These are phyloP conservation scores for Arizona elegans DNA, from an alignment of 2,113 vertebrate species.

Conservation along the genomic window DNA sequence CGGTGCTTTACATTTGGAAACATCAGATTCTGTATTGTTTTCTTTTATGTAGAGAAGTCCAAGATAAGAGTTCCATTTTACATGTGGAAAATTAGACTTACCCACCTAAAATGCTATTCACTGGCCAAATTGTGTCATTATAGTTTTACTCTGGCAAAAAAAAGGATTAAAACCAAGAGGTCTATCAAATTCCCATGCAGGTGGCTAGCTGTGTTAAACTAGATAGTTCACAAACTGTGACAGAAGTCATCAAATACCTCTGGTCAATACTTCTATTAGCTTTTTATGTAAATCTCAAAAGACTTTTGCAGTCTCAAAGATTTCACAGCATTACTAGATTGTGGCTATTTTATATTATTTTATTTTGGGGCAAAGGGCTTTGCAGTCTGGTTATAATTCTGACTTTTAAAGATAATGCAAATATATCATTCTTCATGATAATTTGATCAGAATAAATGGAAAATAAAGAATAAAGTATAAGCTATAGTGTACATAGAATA, in stretches of 20 bases:
- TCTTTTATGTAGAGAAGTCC: neutral
- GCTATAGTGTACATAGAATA: neutral
- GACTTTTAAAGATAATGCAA: neutral
- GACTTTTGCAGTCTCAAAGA: neutral
- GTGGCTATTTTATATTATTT: neutral
- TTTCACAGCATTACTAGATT: neutral
- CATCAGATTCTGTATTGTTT: neutral
- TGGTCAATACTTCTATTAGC: neutral
- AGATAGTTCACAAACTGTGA: neutral
- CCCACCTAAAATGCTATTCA: neutral
- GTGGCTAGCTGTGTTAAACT: neutral
- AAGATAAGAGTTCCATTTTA: neutral
- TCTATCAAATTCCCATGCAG: neutral
- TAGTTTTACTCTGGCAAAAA: neutral
- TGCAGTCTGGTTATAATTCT: neutral
- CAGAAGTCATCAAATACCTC: neutral
- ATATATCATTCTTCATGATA: neutral
- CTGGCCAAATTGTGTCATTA: neutral
- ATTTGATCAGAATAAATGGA: neutral
- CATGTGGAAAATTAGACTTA: neutral
- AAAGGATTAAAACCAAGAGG: neutral
- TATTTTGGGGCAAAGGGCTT: neutral
- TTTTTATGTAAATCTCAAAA: neutral
- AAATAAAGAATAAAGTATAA: neutral
- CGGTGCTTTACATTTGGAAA: neutral